A percentile compares a stretch with the other conserved stretches of the same genome.
Evolutionary conservation across 2,888 invertebrate genomes (phyloP).

Genomic region (Lochmaea capreae): DNA sequence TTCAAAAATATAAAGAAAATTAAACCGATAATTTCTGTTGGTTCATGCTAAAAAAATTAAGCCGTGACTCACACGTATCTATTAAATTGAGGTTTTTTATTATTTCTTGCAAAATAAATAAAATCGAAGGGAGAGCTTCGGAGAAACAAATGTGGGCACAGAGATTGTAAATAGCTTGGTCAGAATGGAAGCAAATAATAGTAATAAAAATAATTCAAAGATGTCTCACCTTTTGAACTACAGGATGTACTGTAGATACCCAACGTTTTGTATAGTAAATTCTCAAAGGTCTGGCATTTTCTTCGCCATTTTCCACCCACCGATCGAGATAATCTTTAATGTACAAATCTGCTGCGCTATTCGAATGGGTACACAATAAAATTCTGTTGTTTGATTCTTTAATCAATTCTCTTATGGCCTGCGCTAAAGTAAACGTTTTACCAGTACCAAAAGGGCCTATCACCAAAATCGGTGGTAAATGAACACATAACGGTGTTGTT

Average conservation of each 20-base stretch:
- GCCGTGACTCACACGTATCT: too few species aligned
- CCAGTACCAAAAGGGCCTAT: slow-evolving; percentile 88
- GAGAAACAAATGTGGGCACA: too few species aligned
- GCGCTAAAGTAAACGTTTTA: slow-evolving; percentile 85
- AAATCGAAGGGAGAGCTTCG: too few species aligned
- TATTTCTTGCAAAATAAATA: too few species aligned
- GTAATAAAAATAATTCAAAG: too few species aligned
- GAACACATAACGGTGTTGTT: slow-evolving; percentile 72
- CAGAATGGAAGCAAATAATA: too few species aligned
- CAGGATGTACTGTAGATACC: slow-evolving; percentile 80
- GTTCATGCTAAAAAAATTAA: too few species aligned
- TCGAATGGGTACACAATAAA: slow-evolving; percentile 87
- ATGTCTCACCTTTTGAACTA: slow-evolving; percentile 71
- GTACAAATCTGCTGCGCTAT: slow-evolving; percentile 87
- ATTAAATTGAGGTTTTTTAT: too few species aligned
- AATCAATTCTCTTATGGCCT: slow-evolving; percentile 77
- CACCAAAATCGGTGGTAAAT: slow-evolving; percentile 78
- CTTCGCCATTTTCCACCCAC: slow-evolving; percentile 76
- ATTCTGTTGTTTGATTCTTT: slow-evolving; percentile 74
- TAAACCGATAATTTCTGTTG: too few species aligned
- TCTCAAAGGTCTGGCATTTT: slow-evolving; percentile 77
- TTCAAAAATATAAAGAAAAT: too few species aligned
- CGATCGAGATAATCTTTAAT: slow-evolving; percentile 86
- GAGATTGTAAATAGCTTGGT: too few species aligned
- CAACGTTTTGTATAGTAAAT: slow-evolving; percentile 85